Conservation (phyloP, 2,113 vertebrate genomes). For the Xenotilapia caudafasciata region DNA sequence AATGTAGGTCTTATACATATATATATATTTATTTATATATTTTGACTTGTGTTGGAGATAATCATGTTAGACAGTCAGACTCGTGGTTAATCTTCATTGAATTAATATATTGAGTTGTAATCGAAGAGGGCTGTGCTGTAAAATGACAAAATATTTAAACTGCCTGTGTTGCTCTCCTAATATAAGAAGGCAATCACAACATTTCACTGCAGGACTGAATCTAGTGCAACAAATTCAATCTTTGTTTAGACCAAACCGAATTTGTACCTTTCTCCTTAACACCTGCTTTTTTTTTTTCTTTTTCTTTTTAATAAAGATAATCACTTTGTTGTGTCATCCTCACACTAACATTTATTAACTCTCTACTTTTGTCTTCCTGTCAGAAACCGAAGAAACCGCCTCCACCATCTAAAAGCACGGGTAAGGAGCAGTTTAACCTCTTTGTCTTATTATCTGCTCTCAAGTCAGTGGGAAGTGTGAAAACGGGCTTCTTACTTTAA, state of each 20-base stretch:
- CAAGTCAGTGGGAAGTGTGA: neutral
- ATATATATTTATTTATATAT: neutral
- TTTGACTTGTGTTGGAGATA: neutral
- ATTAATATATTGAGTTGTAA: neutral
- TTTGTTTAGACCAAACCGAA: neutral
- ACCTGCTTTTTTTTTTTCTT: neutral
- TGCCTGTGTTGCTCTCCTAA: neutral
- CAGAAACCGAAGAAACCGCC: constrained; percentile 62
- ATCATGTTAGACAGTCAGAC: neutral
- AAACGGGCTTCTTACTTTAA: neutral
- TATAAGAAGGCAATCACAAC: neutral
- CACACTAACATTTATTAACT: neutral
- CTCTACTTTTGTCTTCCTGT: neutral
- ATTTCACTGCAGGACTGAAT: neutral
- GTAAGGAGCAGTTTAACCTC: neutral
- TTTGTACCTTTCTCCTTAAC: neutral
- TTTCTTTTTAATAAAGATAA: neutral
- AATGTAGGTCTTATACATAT: neutral
- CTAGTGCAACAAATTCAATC: neutral
- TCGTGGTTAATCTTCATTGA: neutral
- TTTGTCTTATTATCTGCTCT: neutral
- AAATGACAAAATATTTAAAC: neutral
- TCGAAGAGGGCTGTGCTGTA: neutral
- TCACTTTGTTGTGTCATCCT: neutral
- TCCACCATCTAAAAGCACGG: constrained; percentile 56